Evolutionary conservation across 2,888 invertebrate genomes (phyloP), one percentile per base, ranked within the genome.

Genomic region (Dicyrtomina minuta): DNA sequence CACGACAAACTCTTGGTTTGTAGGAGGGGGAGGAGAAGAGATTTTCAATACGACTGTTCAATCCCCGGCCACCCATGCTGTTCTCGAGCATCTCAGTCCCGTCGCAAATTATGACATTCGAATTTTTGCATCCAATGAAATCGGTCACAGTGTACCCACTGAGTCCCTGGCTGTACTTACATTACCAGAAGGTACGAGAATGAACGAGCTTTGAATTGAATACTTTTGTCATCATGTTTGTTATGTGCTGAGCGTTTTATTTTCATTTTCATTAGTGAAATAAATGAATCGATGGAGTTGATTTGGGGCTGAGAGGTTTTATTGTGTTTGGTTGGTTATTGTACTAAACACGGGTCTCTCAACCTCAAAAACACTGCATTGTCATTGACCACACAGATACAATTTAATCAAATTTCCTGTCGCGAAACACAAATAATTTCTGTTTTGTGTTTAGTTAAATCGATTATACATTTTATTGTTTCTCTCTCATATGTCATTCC

Each of bases 101-200:
- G 90, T 92, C 64, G 90, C 90, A 1, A 88, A 89, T 15, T 94
- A 93, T 81, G 88, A 89, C 81, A 88, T 93, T 73, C 86, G 93
- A 51, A 87, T 93, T 79, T 87, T 90, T 70, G 92, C 93, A 44
- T 88, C 90, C 78, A 94, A 93, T 81, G 89, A 90, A 79, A 90
- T 94, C 75, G 93, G 93, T 78, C 85, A 87, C 61, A 91, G 93
- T 78, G 83, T 87, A 26, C 90, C 88, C 71, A 92, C 92, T 1
- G 88, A 90, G 74, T 83, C 86, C 0, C 88, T 90, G 8, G 87
- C 90, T 8, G 88, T 91, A 4, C 89, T 89, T 80, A 92, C 93
- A 1, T 88, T 90, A 79, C 92, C 93, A 83, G 94, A 94, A 87
- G 88, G 89, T 88, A 17, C 46, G 13, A 41, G 13, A 41, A 10